phyloP scores from a whole-genome alignment of 2,113 vertebrate species.

The Dascyllus trimaculatus region DNA sequence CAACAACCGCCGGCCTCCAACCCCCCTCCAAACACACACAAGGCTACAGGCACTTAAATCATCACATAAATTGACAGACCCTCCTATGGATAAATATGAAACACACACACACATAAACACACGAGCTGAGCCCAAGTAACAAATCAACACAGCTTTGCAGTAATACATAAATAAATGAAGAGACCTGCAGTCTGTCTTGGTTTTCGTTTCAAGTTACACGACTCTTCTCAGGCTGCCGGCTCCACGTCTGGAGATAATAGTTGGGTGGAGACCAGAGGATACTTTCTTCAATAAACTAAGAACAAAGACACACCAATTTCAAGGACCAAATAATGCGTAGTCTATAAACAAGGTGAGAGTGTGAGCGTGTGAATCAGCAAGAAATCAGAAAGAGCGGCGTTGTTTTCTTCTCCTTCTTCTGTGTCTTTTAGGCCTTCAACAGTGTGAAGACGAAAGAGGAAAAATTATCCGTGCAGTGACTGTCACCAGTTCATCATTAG shows the following conservation, averaged over 20 bases:
- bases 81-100: slow-evolving; percentile 51
- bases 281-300: slow-evolving; percentile 43
- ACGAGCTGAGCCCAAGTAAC: slow-evolving; percentile 37
- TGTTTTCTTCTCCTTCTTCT: background rate
- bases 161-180: slow-evolving; percentile 77
- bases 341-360: slow-evolving; percentile 26
- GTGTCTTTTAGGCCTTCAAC: background rate
- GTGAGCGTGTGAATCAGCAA: slow-evolving; percentile 10
- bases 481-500: slow-evolving; percentile 68
- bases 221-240: slow-evolving; percentile 30
- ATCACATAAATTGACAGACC: slow-evolving; percentile 58
- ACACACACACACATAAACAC: slow-evolving; percentile 50
- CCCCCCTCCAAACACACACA: slow-evolving; percentile 16
- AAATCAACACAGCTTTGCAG: slow-evolving; percentile 68
- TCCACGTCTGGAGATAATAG: slow-evolving; percentile 56
- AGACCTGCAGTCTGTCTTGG: slow-evolving; percentile 47
- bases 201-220: slow-evolving; percentile 49
- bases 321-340: slow-evolving; percentile 22
- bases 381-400: background rate
- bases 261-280: slow-evolving; percentile 33
- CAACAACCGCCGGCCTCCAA: slow-evolving; percentile 73
- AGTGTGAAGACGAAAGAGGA: background rate
- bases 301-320: slow-evolving; percentile 34
- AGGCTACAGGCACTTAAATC: slow-evolving; percentile 46
- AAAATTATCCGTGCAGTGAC: too few relatives aligned